Percentiles rank a stretch among this genome's conserved stretches.
Conservation (phyloP, 2,113 vertebrate genomes). For the Sphyrna mokarran region DNA sequence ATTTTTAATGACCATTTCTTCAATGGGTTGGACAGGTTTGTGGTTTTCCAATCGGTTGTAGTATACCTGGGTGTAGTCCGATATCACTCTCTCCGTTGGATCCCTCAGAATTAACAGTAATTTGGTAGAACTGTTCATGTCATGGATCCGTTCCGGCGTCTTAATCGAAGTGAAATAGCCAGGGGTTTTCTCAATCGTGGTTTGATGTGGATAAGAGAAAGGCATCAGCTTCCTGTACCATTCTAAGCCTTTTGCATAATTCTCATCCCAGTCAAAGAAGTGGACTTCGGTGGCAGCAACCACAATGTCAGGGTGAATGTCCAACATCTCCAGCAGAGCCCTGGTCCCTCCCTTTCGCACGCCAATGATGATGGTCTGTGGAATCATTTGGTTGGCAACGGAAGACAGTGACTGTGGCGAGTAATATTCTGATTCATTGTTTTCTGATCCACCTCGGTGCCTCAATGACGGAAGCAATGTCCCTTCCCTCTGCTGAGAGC, state of each 20-base stretch:
- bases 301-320: conserved; percentile 82
- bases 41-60: conserved; percentile 85
- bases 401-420: conserved; percentile 61
- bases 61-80: conserved; percentile 90
- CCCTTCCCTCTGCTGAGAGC: conserved; percentile 51
- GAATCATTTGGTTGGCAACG: conserved; percentile 68
- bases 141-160: conserved; percentile 75
- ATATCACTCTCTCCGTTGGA: conserved; percentile 81
- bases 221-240: conserved; percentile 87
- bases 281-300: conserved; percentile 86
- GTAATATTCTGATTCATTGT: conserved; percentile 61
- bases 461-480: conserved; percentile 52
- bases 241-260: conserved; percentile 79
- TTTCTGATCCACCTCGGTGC: conserved; percentile 51
- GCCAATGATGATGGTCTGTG: conserved; percentile 84
- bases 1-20: conserved; percentile 81
- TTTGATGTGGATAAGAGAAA: conserved; percentile 80
- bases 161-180: conserved; percentile 84
- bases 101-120: conserved; percentile 82
- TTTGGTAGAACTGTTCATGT: conserved; percentile 86
- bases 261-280: conserved; percentile 92
- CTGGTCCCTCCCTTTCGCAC: conserved; percentile 86
- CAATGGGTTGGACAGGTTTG: conserved; percentile 85
- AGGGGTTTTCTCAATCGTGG: conserved; percentile 87
- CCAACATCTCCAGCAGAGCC: conserved; percentile 83